These are phyloP conservation scores for Parascotia fuliginaria DNA, from an alignment of 2,888 invertebrate species.

Conservation along the genomic window DNA sequence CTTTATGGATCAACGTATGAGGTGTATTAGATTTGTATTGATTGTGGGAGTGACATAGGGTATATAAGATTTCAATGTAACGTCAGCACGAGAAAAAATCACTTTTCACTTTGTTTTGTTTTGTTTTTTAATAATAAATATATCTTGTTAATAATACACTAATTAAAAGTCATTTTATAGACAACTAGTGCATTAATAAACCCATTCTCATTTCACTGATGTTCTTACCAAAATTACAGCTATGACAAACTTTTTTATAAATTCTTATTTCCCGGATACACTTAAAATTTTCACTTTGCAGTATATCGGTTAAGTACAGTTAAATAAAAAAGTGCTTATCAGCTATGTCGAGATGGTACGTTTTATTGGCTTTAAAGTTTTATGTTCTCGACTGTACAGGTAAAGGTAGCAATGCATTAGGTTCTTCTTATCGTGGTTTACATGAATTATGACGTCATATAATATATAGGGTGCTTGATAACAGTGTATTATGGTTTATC, in stretches of 20 bases:
- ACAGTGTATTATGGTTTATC: not conserved
- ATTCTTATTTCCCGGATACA: slow-evolving; percentile 11
- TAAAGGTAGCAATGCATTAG: slow-evolving; percentile 43
- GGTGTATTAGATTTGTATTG: no score
- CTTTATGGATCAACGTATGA: no score
- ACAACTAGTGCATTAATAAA: not conserved
- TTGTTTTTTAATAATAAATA: no score
- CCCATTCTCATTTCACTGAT: no score
- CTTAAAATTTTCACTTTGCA: slow-evolving; percentile 31
- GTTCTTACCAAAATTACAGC: no score
- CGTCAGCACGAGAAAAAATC: no score
- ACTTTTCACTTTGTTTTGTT: no score
- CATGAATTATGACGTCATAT: slow-evolving; percentile 1
- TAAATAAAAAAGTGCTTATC: slow-evolving; percentile 81
- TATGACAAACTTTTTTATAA: not conserved
- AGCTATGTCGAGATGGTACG: slow-evolving; percentile 69
- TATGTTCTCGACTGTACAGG: slow-evolving; percentile 62
- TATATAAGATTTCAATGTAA: no score
- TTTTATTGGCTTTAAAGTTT: slow-evolving; percentile 82
- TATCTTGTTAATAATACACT: no score
- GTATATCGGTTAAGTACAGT: slow-evolving; percentile 54
- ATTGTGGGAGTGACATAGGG: no score
- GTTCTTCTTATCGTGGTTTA: slow-evolving; percentile 10
- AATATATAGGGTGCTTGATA: slow-evolving; percentile 2
- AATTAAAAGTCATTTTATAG: no score